Evolutionary conservation across 2,888 invertebrate species (phyloP).

Genomic region (Dryomyza anilis): DNA sequence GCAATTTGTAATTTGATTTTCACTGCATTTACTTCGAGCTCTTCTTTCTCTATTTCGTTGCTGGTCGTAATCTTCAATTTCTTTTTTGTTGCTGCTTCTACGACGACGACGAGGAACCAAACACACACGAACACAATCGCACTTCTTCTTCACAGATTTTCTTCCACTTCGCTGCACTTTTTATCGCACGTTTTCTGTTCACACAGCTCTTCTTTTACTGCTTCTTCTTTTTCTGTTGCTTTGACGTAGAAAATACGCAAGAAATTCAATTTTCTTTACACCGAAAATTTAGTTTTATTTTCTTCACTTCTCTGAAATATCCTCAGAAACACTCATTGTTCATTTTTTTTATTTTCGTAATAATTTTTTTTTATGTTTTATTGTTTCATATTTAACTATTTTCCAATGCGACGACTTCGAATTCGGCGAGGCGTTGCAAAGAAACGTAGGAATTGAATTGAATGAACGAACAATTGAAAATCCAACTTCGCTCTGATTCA

Average conservation of each 20-base stretch:
- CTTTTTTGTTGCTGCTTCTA: not conserved
- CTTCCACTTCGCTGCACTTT: conserved; percentile 24
- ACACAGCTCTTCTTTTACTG: conserved; percentile 1
- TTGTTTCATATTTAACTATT: conserved; percentile 1
- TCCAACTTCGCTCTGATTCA: conserved; percentile 3
- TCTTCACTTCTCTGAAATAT: conserved; percentile 7
- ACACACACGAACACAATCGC: not conserved
- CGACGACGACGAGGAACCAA: not conserved
- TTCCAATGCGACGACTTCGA: not conserved
- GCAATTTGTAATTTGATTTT: not conserved
- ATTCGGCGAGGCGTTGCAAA: not conserved
- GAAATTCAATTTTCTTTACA: conserved; percentile 1
- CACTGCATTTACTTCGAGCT: not conserved
- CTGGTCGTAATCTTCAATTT: not conserved
- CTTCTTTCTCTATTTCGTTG: not conserved
- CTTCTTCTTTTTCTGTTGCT: not conserved
- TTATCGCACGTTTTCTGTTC: conserved; percentile 16
- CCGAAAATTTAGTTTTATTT: conserved; percentile 12
- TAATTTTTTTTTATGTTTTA: not conserved
- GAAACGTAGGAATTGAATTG: not conserved
- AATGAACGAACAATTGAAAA: not conserved
- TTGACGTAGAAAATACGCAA: conserved; percentile 4
- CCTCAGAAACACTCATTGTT: conserved; percentile 3
- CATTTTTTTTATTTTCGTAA: not conserved
- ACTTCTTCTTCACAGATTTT: not conserved